A percentile compares a stretch with the other conserved stretches of the same genome.
phyloP scores from a whole-genome alignment of 2,113 vertebrate genomes.

The Pomatorhinus ruficollis region DNA sequence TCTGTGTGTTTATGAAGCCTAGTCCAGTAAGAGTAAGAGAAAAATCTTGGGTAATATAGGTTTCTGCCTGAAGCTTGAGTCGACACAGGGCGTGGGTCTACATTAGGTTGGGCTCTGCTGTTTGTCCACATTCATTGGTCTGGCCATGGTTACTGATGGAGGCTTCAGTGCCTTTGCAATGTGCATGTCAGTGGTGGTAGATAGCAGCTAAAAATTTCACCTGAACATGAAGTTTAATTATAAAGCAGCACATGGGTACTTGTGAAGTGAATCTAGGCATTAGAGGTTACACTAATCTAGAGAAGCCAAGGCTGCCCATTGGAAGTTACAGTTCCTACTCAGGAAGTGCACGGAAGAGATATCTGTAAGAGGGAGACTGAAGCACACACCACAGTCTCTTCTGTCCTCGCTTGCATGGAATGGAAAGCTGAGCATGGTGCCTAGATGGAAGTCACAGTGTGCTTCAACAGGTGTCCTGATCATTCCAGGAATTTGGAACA shows the following conservation, averaged over 20 bases:
- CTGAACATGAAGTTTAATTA: not conserved
- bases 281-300: not conserved
- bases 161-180: not conserved
- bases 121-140: rapidly evolving
- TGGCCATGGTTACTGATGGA: not conserved
- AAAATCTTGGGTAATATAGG: not conserved
- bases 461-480: not conserved
- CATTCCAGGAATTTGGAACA: not conserved
- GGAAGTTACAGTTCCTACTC: not conserved
- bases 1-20: not conserved
- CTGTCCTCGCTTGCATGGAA: not conserved
- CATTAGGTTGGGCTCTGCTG: not conserved
- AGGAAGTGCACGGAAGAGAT: not conserved
- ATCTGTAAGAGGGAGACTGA: not conserved
- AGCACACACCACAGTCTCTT: not conserved
- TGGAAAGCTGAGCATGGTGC: not conserved
- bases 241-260: not conserved
- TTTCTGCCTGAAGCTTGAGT: not conserved
- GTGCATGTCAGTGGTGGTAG: rapidly evolving
- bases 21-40: not conserved
- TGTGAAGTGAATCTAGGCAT: not conserved
- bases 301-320: not conserved
- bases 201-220: not conserved
- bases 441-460: not conserved
- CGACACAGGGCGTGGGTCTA: rapidly evolving